Conservation (phyloP, 2,797 vertebrate genomes). For the Peromyscus eremicus region DNA sequence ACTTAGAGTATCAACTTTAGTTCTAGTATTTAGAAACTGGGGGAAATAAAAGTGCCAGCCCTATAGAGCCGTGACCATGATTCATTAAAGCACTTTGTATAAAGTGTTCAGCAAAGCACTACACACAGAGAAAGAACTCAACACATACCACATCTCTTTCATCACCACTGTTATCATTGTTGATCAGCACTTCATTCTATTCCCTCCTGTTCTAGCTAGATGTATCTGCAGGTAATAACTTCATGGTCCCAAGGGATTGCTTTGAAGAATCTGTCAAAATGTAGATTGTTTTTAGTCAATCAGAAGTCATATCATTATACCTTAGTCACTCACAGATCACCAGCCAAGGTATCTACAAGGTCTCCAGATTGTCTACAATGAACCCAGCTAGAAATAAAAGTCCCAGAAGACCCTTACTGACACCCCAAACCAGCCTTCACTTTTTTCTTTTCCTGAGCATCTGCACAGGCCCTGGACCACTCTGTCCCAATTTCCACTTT, state of each 20-base stretch:
- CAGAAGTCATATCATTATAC: background rate
- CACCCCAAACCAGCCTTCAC: background rate
- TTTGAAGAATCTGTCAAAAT: conserved; percentile 52
- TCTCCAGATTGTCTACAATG: background rate
- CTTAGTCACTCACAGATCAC: background rate
- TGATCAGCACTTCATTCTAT: conserved; percentile 62
- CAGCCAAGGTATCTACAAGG: background rate
- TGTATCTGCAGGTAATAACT: conserved; percentile 28
- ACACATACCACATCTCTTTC: background rate
- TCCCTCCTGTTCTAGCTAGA: conserved; percentile 22
- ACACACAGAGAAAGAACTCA: background rate
- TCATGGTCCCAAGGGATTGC: background rate
- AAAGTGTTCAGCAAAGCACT: background rate
- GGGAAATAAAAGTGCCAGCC: background rate
- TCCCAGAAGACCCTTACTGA: background rate
- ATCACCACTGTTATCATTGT: background rate
- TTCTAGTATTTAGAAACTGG: conserved; percentile 21
- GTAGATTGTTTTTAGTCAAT: conserved; percentile 47
- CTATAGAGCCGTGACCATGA: background rate
- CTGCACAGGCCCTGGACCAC: background rate
- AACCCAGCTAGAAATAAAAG: background rate
- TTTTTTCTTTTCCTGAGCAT: background rate
- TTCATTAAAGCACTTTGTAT: background rate
- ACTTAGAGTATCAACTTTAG: background rate
- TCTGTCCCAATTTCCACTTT: background rate